Base-by-base conservation (phyloP, 2,888 invertebrate genomes). In the Venusia cambrica region DNA sequence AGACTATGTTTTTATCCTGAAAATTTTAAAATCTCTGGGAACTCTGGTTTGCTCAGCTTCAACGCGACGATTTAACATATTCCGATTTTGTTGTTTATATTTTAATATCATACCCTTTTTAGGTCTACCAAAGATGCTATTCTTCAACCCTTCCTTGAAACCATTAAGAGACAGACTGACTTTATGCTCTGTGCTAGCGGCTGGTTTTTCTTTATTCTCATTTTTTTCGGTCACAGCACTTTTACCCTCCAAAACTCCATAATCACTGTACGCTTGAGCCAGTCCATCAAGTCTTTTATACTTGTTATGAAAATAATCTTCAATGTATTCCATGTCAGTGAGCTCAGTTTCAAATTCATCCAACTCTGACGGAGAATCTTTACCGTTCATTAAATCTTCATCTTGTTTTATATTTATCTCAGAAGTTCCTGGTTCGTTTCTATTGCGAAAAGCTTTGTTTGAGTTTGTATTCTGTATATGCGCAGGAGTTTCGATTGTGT, bases 251-350 rank as follows among this genome's bases (percentile, higher is more conserved):
- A 84, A 19, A 0, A 85, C 81, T 1, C 84, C 85, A 36, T 85
- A 85, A 30, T 85, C 85, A 38, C 84, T 85, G 15, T 85, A 85
- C 0, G 84, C 84, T 58, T 85, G 84, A 0, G 81, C 79, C 54
- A 77, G 58, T 44, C 64, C 53, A 0, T 56, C 68, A 5, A 75
- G 30, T 25, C 60, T 73, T 8, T 64, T 60, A 27, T 68, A 65
- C 45, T 73, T 76, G 18, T 54, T 62, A 6, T 60, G 52, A 1
- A 70, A 19, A 51, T 78, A 77, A 20, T 74, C 72, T 51, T 80
- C 75, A 1, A 77, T 48, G 18, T 80, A 77, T 26, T 83, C 67
- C 0, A 65, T 38, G 25, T 83, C 77, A 1, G 53, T 60, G 0
- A 58, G n/a, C 8, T 56, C 47, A 2, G 33, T 39, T 11, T 54